Evolutionary conservation across 2,797 vertebrate species (phyloP).

Genomic region (Lophotriccus pileatus): DNA sequence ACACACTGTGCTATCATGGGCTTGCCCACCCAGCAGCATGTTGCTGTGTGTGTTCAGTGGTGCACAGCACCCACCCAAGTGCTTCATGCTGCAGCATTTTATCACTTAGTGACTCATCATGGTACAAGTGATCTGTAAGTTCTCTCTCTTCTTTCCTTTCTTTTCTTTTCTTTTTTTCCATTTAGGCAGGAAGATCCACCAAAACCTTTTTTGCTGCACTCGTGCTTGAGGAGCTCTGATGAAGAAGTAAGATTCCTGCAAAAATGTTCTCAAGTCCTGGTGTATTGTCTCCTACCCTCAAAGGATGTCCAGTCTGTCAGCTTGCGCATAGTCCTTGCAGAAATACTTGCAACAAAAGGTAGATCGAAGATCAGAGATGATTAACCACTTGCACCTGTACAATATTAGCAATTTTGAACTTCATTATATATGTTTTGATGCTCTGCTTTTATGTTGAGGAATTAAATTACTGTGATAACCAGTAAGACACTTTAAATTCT

Average conservation of each 20-base stretch:
- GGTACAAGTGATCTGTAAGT: background rate
- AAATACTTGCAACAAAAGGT: slow-evolving; percentile 94
- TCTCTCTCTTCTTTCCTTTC: background rate
- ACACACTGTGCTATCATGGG: background rate
- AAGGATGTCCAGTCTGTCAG: slow-evolving; percentile 89
- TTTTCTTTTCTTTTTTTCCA: background rate
- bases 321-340: slow-evolving; percentile 91
- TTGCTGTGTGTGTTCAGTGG: background rate
- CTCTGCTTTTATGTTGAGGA: background rate
- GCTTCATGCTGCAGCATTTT: background rate
- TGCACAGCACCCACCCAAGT: background rate
- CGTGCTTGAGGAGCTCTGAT: slow-evolving; percentile 85
- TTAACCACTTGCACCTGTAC: background rate
- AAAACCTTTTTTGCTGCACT: slow-evolving; percentile 87
- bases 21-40: background rate
- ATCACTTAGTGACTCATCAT: background rate
- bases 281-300: slow-evolving; percentile 90
- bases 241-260: slow-evolving; percentile 92
- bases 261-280: slow-evolving; percentile 88
- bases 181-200: slow-evolving; percentile 89
- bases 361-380: slow-evolving; percentile 27
- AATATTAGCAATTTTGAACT: background rate
- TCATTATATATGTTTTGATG: background rate
- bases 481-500: background rate
- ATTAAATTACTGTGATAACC: background rate